Percentiles rank a stretch among this genome's conserved stretches.
Evolutionary conservation across 2,888 invertebrate species (phyloP).

Genomic region (Strigamia transsilvanica): DNA sequence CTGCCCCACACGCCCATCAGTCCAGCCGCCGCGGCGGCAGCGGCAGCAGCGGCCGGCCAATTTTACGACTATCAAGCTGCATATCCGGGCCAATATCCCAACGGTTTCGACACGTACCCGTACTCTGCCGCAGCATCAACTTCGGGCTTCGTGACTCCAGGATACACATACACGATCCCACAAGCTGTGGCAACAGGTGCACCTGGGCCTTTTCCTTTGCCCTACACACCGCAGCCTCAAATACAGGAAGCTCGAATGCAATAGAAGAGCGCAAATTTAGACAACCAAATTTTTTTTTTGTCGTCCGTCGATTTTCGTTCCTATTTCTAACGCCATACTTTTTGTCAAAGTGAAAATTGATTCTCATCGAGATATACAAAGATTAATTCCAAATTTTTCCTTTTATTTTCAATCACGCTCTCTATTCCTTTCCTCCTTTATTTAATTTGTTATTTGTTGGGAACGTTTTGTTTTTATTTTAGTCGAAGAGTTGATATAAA

Average conservation of each 20-base stretch:
- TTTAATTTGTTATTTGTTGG: background rate
- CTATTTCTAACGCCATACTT: constrained; percentile 25
- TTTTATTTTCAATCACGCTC: background rate
- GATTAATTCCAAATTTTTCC: constrained; percentile 13
- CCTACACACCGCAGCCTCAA: constrained; percentile 57
- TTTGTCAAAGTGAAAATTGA: background rate
- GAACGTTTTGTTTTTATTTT: background rate
- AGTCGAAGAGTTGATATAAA: constrained; percentile 14
- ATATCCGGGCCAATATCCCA: constrained; percentile 60
- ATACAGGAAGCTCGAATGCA: constrained; percentile 58
- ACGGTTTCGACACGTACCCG: constrained; percentile 76
- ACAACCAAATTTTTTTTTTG: background rate
- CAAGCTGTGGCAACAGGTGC: constrained; percentile 54
- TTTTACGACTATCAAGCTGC: constrained; percentile 58
- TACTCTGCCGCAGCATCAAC: constrained; percentile 72
- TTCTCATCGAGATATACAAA: background rate
- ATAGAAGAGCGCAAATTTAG: constrained; percentile 52
- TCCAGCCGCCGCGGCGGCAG: constrained; percentile 75
- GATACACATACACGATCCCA: constrained; percentile 52
- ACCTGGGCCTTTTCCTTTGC: constrained; percentile 55
- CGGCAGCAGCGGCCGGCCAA: constrained; percentile 67
- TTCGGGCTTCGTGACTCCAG: constrained; percentile 76
- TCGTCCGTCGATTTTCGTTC: constrained; percentile 32
- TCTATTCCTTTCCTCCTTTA: background rate
- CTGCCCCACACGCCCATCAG: constrained; percentile 68